A percentile compares a stretch with the other conserved stretches of the same genome.
Conservation (phyloP, 2,113 vertebrate genomes). For the Mastomys natalensis region DNA sequence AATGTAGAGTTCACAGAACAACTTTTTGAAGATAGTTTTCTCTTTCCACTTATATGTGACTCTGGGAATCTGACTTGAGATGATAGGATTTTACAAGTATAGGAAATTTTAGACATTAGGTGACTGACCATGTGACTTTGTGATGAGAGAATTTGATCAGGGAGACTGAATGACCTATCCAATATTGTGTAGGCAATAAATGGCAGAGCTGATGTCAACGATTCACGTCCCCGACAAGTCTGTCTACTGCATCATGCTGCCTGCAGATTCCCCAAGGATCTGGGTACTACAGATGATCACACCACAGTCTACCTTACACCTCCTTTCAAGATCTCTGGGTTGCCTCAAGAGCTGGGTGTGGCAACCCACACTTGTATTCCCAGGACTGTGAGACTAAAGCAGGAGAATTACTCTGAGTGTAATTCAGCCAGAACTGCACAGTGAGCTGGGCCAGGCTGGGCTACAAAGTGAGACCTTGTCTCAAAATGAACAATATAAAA, state of each 20-base stretch:
- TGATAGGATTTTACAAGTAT: constrained; percentile 5
- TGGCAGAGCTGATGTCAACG: not conserved
- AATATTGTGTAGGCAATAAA: not conserved
- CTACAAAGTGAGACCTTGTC: not conserved
- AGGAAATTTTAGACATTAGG: constrained; percentile 3
- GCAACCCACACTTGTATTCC: not conserved
- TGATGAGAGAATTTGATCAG: not conserved
- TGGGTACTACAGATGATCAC: too few species aligned
- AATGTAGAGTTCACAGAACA: not conserved
- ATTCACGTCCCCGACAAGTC: not conserved
- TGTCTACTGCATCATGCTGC: not conserved
- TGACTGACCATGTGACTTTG: not conserved
- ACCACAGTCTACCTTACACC: not conserved
- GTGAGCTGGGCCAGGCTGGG: not conserved
- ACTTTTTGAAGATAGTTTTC: too few species aligned
- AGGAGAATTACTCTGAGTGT: not conserved
- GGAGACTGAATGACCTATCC: not conserved
- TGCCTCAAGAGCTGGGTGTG: not conserved
- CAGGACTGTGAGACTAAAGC: not conserved
- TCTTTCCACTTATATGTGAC: too few species aligned
- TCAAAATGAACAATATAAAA: not conserved
- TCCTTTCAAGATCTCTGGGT: not conserved
- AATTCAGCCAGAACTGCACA: not conserved
- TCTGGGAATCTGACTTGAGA: too few species aligned
- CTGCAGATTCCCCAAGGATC: not conserved